Conservation (phyloP, 2,113 vertebrate genomes). For the Antechinus flavipes region DNA sequence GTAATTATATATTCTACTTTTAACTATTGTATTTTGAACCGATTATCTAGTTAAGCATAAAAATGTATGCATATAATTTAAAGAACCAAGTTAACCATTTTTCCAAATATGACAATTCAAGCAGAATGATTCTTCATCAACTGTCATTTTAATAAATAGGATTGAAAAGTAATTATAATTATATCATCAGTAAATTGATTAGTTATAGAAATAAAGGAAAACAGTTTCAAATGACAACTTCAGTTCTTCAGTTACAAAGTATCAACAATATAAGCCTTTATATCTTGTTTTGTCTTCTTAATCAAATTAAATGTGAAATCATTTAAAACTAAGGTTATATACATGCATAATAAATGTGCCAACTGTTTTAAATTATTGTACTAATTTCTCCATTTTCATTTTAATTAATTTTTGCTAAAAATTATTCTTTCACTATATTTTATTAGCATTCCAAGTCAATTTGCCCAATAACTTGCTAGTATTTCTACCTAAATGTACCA, state of each 20-base stretch:
- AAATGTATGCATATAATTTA: neutral
- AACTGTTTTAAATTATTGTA: neutral
- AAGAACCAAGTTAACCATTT: neutral
- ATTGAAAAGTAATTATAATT: neutral
- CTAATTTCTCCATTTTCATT: neutral
- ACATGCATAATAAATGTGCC: neutral
- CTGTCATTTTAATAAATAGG: neutral
- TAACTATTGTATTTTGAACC: neutral
- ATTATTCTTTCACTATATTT: neutral
- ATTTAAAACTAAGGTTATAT: neutral
- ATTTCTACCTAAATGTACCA: neutral
- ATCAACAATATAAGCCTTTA: neutral
- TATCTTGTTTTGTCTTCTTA: neutral
- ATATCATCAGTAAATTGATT: neutral
- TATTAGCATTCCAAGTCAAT: neutral
- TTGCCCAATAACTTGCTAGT: neutral
- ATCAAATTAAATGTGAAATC: neutral
- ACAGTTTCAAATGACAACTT: neutral
- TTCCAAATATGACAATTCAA: neutral
- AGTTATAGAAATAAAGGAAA: neutral
- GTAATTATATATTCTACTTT: neutral
- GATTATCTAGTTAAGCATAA: slow-evolving; percentile 1
- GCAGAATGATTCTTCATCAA: neutral
- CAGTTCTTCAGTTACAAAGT: neutral
- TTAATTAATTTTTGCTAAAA: neutral